Percentiles rank a stretch among this genome's conserved stretches.
Conservation (phyloP, 2,797 vertebrate species). For the Rhinophrynus dorsalis region DNA sequence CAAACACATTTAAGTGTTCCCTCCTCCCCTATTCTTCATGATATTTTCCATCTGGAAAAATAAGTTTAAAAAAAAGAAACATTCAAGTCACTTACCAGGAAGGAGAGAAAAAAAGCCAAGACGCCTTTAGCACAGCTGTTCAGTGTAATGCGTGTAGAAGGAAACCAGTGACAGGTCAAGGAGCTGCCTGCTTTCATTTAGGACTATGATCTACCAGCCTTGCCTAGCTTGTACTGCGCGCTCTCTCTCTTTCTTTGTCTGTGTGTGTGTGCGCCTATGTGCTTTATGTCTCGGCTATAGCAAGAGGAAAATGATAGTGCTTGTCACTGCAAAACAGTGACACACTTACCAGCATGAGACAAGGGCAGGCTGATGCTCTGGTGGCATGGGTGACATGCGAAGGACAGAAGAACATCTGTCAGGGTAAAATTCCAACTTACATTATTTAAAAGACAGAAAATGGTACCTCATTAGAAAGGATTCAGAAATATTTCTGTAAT, state of each 20-base stretch:
- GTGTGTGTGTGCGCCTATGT: constrained; percentile 38
- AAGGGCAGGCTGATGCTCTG: constrained; percentile 11
- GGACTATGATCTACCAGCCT: constrained; percentile 10
- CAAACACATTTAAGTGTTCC: constrained; percentile 11
- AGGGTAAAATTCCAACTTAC: not conserved
- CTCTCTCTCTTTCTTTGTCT: not conserved
- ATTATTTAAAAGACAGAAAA: not conserved
- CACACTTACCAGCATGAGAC: constrained; percentile 36
- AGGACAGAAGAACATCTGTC: not conserved
- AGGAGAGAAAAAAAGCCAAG: constrained; percentile 54
- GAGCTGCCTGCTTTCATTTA: not conserved
- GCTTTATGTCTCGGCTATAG: constrained; percentile 35
- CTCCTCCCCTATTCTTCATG: not conserved
- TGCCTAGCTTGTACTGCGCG: not conserved
- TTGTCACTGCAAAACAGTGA: constrained; percentile 30
- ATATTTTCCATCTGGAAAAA: constrained; percentile 29
- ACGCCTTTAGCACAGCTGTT: constrained; percentile 54
- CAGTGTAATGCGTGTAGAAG: constrained; percentile 29
- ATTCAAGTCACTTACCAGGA: constrained; percentile 52
- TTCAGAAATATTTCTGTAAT: too few relatives aligned
- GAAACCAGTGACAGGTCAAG: not conserved
- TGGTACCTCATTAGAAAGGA: too few relatives aligned
- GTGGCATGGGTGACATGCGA: not conserved
- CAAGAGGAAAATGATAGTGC: constrained; percentile 21
- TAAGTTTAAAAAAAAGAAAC: not conserved